A percentile compares a stretch with the other conserved stretches of the same genome.
Evolutionary conservation across 2,888 invertebrate species (phyloP).

Genomic region (Pseudeuparius sepicola): DNA sequence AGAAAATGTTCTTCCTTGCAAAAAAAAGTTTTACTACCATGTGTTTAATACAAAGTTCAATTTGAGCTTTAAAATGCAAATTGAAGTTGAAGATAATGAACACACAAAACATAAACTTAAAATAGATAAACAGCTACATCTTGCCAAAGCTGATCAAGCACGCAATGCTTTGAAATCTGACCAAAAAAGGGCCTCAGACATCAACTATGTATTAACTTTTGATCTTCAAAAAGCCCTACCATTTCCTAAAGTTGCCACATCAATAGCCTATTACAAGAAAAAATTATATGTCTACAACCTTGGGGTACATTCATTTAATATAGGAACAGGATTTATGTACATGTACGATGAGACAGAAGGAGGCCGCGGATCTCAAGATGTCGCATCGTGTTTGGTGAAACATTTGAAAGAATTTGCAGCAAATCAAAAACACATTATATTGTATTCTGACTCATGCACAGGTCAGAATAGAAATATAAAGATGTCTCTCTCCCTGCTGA

Average conservation of each 20-base stretch:
- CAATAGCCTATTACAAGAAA: no score
- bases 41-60: conserved; percentile 12
- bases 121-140: conserved; percentile 13
- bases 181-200: conserved; percentile 8
- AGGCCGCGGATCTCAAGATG: conserved; percentile 8
- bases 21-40: conserved; percentile 13
- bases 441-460: conserved; percentile 5
- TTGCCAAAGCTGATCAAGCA: conserved; percentile 14
- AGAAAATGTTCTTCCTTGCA: conserved; percentile 6
- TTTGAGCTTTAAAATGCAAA: conserved; percentile 11
- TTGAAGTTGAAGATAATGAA: conserved; percentile 6
- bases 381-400: conserved; percentile 9
- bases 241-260: conserved; percentile 7
- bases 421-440: conserved; percentile 5
- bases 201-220: conserved; percentile 16
- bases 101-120: conserved; percentile 5
- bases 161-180: conserved; percentile 13
- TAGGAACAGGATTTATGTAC: conserved; percentile 7
- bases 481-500: conserved; percentile 5
- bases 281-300: conserved; percentile 5
- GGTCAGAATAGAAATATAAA: conserved; percentile 9
- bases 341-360: conserved; percentile 10
- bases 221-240: conserved; percentile 10
- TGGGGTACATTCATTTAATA: conserved; percentile 5
- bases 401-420: conserved; percentile 9